Percentiles rank a stretch among this genome's conserved stretches.
Evolutionary conservation across 1,140 invertebrate species (phyloP).

Genomic region (Lepidurus arcticus): DNA sequence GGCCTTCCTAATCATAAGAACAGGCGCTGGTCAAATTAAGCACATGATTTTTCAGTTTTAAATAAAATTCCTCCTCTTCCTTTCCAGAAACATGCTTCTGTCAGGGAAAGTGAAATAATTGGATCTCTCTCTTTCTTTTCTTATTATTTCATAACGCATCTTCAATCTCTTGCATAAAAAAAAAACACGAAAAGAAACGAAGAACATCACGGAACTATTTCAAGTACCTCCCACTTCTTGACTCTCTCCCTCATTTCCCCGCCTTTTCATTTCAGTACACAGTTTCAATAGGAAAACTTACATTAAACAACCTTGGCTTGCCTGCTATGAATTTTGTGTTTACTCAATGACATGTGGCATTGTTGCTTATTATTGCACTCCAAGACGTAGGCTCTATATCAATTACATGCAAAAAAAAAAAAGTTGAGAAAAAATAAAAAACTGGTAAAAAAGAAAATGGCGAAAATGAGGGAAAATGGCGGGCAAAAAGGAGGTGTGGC

Average conservation of each 20-base stretch:
- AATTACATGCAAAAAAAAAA: constrained; percentile 3
- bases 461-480: background rate
- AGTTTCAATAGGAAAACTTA: background rate
- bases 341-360: constrained; percentile 12
- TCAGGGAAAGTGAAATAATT: too few relatives aligned
- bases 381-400: background rate
- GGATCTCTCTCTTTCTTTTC: background rate
- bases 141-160: background rate
- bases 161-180: background rate
- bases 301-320: background rate
- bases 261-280: background rate
- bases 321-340: background rate
- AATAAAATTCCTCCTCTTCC: background rate
- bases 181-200: background rate
- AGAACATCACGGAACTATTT: background rate
- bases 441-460: background rate
- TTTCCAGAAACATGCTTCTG: background rate
- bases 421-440: background rate
- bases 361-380: background rate
- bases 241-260: too few relatives aligned
- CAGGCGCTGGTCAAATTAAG: background rate
- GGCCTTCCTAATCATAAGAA: constrained; percentile 13
- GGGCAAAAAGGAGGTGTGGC: background rate
- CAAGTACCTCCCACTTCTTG: background rate
- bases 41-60: background rate